Evolutionary conservation across 2,113 vertebrate genomes (phyloP).

Genomic region (Siniperca knerii): DNA sequence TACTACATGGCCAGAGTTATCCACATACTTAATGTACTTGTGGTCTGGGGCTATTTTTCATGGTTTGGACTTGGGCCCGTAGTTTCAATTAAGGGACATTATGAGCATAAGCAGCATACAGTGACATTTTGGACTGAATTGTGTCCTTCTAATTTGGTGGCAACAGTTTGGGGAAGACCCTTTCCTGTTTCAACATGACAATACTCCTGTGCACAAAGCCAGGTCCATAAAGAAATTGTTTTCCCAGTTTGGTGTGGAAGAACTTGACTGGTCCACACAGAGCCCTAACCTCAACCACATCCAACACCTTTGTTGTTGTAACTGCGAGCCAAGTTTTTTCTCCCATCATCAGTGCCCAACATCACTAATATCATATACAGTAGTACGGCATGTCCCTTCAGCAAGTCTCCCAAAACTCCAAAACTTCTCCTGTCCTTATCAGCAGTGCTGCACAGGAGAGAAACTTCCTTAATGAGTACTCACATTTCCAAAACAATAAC

Average conservation of each 20-base stretch:
- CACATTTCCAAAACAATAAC: conserved; percentile 24
- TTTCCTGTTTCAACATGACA: not conserved
- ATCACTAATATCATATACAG: not conserved
- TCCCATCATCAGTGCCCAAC: not conserved
- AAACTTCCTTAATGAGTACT: conserved; percentile 32
- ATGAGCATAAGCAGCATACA: not conserved
- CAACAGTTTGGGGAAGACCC: not conserved
- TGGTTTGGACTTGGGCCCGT: not conserved
- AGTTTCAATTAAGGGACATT: not conserved
- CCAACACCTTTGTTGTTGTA: not conserved
- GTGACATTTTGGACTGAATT: not conserved
- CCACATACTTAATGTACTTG: not conserved
- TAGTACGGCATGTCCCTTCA: not conserved
- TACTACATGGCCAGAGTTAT: not conserved
- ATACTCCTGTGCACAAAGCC: not conserved
- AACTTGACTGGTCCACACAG: not conserved
- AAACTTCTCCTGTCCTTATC: conserved; percentile 18
- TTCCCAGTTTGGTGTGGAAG: not conserved
- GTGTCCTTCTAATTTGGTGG: not conserved
- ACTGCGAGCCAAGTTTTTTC: not conserved
- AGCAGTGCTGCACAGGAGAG: conserved; percentile 6
- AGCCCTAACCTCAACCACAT: not conserved
- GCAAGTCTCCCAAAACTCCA: not conserved
- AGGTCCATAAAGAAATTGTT: not conserved
- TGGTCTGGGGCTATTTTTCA: not conserved